Evolutionary conservation across 53 echinoderm and acorn worm species (phyloP).

Genomic region (Echinometra lucunter): DNA sequence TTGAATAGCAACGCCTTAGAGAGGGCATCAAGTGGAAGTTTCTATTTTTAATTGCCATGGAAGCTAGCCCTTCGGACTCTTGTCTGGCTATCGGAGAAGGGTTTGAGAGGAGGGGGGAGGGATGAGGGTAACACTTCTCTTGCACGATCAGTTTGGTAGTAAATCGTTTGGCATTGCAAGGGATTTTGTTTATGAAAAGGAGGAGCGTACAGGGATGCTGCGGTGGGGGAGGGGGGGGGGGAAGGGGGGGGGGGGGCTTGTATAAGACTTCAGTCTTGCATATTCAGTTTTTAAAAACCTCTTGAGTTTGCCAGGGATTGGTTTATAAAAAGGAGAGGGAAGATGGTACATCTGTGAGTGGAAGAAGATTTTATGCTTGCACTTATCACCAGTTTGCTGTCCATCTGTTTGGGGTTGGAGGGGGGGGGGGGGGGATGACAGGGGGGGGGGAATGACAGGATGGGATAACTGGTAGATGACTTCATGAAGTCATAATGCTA

Average conservation of each 20-base stretch:
- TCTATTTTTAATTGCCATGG: slow-evolving; percentile 62
- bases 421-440: background rate
- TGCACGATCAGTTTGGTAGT: background rate
- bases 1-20: slow-evolving; percentile 56
- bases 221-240: background rate
- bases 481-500: no score
- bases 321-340: background rate
- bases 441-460: background rate
- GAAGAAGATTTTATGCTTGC: no score
- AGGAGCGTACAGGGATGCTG: no score
- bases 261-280: no score
- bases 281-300: no score
- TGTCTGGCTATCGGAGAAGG: slow-evolving; percentile 9
- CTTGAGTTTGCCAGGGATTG: background rate
- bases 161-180: background rate
- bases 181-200: background rate
- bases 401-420: no score
- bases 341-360: no score
- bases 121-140: background rate
- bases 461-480: no score
- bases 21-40: slow-evolving; percentile 49
- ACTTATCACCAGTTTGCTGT: no score
- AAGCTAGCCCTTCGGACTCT: background rate
- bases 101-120: slow-evolving; percentile 24
- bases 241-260: background rate